Evolutionary conservation across 2,797 vertebrate genomes (phyloP).

Genomic region (Megalops cyprinoides): DNA sequence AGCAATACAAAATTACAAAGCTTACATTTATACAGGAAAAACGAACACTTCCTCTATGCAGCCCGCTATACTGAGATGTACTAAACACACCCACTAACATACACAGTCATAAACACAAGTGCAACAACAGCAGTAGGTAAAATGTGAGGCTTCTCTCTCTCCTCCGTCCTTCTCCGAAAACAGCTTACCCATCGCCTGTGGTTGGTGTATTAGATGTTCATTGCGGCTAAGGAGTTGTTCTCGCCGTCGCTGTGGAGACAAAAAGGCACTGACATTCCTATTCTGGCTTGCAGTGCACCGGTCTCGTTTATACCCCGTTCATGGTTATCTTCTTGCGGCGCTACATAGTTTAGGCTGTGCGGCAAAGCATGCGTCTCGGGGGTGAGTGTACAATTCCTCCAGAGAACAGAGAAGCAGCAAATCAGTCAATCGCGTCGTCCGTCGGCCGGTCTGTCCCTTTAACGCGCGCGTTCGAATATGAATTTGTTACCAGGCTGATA

Average conservation of each 20-base stretch:
- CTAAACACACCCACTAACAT: background rate
- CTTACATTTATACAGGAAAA: background rate
- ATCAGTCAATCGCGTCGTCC: constrained; percentile 15
- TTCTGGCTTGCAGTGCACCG: background rate
- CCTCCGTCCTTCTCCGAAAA: constrained; percentile 1
- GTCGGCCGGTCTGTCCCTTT: constrained; percentile 34
- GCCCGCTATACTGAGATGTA: background rate
- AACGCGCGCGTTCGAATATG: constrained; percentile 20
- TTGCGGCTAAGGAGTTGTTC: constrained; percentile 19
- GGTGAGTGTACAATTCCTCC: constrained; percentile 13
- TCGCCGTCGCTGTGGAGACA: background rate
- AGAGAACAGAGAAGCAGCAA: constrained; percentile 21
- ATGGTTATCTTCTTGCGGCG: constrained; percentile 9
- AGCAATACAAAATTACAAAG: background rate
- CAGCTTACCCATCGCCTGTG: constrained; percentile 26
- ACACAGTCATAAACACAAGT: constrained; percentile 11
- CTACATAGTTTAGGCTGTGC: constrained; percentile 21
- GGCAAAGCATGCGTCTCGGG: constrained; percentile 13
- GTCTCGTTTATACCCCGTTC: constrained; percentile 12
- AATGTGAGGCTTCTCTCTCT: constrained; percentile 3
- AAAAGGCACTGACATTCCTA: constrained; percentile 21
- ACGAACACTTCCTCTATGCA: background rate
- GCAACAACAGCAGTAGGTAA: constrained; percentile 2
- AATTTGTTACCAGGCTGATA: background rate
- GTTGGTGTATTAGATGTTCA: constrained; percentile 24